Evolutionary conservation across 2,113 vertebrate species (phyloP).

Genomic region (Ornithorhynchus anatinus): DNA sequence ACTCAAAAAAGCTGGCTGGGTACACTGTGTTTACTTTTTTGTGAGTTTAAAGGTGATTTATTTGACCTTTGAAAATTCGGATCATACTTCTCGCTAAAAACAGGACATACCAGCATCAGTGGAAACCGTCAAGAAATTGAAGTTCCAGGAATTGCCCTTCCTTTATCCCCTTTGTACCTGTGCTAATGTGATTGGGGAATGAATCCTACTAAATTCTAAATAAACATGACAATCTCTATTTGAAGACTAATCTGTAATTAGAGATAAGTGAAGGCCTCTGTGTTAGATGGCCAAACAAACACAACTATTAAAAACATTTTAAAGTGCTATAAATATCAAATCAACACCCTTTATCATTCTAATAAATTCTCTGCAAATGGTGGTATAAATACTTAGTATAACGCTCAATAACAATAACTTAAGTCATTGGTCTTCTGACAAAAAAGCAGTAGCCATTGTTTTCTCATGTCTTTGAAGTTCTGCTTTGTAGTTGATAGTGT

Average conservation of each 20-base stretch:
- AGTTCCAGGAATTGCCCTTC: constrained; percentile 14
- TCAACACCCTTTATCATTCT: no score
- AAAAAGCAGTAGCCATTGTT: not conserved
- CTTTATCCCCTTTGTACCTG: constrained; percentile 29
- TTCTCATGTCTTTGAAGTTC: not conserved
- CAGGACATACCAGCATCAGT: constrained; percentile 39
- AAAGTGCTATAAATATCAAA: not conserved
- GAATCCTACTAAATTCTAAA: constrained; percentile 4
- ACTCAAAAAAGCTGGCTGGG: constrained; percentile 57
- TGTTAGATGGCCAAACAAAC: not conserved
- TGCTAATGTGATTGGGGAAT: constrained; percentile 25
- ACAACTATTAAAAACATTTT: constrained; percentile 25
- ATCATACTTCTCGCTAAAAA: constrained; percentile 66
- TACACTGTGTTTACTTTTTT: constrained; percentile 69
- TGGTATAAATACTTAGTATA: not conserved
- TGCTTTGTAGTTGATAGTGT: not conserved
- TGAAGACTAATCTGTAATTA: constrained; percentile 21
- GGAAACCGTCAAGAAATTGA: constrained; percentile 15
- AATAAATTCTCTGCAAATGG: not conserved
- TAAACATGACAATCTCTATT: constrained; percentile 31
- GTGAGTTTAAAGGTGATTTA: constrained; percentile 70
- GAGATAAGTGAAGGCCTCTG: constrained; percentile 34
- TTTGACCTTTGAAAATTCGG: constrained; percentile 67
- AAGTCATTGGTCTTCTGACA: no score
- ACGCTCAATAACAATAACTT: not conserved